Evolutionary conservation across 2,888 invertebrate genomes (phyloP).

Genomic region (Papilio elwesi): DNA sequence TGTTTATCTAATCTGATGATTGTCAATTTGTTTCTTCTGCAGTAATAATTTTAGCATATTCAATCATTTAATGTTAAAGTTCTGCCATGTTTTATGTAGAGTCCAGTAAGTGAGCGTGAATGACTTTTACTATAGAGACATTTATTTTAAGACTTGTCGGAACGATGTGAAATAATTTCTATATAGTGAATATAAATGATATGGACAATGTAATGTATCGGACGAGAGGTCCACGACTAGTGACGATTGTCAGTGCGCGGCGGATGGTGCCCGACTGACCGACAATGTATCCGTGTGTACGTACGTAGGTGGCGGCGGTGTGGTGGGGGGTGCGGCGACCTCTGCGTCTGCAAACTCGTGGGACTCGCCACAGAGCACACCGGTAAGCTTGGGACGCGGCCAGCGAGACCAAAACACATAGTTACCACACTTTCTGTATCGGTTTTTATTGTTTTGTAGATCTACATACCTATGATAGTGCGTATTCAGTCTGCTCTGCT

Average conservation of each 20-base stretch:
- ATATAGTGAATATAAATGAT: neutral
- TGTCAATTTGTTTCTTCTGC: neutral
- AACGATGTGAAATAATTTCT: neutral
- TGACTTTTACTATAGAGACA: neutral
- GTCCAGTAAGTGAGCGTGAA: neutral
- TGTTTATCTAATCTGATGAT: neutral
- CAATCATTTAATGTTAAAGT: neutral
- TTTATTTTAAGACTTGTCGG: neutral
- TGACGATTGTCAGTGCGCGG: neutral
- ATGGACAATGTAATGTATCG: neutral
- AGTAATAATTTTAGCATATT: neutral
- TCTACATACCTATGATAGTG: conserved; percentile 72
- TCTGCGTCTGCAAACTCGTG: conserved; percentile 72
- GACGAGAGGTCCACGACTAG: neutral
- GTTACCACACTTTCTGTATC: conserved; percentile 73
- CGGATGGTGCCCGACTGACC: neutral
- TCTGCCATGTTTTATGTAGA: neutral
- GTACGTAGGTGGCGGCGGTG: conserved; percentile 81
- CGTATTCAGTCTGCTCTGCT: conserved; percentile 81
- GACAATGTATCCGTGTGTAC: conserved; percentile 73
- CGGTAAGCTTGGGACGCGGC: conserved; percentile 79
- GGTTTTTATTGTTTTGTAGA: conserved; percentile 81
- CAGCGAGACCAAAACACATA: conserved; percentile 69
- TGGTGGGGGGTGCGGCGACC: conserved; percentile 72
- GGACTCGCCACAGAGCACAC: conserved; percentile 75